Evolutionary conservation across 2,888 invertebrate species (phyloP).

Genomic region (Cataglyphis cursor): DNA sequence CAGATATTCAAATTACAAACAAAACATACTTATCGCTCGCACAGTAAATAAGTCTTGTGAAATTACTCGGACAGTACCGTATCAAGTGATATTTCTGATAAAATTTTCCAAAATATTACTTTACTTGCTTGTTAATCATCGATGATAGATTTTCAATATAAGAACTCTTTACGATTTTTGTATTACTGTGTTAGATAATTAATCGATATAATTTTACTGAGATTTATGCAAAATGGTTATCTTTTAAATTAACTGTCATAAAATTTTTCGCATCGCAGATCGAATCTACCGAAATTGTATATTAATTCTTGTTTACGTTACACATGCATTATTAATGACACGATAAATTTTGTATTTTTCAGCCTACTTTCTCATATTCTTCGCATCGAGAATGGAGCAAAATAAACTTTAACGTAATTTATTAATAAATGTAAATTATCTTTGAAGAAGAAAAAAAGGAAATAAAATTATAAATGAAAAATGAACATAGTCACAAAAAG

Average conservation of each 20-base stretch:
- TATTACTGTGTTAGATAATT: not conserved
- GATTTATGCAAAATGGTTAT: not conserved
- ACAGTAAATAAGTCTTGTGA: slow-evolving; percentile 12
- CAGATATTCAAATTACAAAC: slow-evolving; percentile 28
- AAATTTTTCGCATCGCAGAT: not conserved
- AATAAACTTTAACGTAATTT: no score
- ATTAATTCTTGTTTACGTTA: not conserved
- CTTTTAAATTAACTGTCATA: not conserved
- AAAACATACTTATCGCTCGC: slow-evolving; percentile 32
- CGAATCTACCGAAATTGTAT: not conserved
- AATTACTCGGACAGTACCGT: slow-evolving; percentile 5
- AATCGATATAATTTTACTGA: not conserved
- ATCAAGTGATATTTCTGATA: not conserved
- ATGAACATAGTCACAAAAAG: no score
- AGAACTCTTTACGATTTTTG: not conserved
- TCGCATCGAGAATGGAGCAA: not conserved
- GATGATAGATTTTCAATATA: not conserved
- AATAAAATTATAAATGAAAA: not conserved
- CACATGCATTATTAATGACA: not conserved
- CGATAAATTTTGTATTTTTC: not conserved
- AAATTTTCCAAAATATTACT: not conserved
- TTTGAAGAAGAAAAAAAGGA: not conserved
- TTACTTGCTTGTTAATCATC: no score
- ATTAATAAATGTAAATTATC: no score
- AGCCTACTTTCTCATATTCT: not conserved